Evolutionary conservation across 2,888 invertebrate genomes (phyloP).

Genomic region (Piscicola geometra): DNA sequence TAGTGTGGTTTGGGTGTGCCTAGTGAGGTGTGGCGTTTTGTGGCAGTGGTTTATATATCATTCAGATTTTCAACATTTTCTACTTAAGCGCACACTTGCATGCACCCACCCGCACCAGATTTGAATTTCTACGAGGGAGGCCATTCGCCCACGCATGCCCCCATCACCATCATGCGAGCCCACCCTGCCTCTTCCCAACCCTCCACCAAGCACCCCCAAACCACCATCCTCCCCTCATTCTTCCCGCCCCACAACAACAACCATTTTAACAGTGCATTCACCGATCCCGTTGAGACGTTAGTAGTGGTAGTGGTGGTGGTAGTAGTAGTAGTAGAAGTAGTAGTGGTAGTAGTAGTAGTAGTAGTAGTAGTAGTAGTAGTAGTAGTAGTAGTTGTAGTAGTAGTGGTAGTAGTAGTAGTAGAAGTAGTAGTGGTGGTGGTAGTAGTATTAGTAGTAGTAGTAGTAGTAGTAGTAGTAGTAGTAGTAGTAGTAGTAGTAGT

Average conservation of each 20-base stretch:
- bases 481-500: conserved; percentile 24
- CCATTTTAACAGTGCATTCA: neutral
- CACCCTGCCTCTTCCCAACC: neutral
- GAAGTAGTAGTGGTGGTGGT: neutral
- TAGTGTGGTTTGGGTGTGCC: too few relatives aligned
- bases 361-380: conserved; percentile 2
- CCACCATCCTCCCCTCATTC: conserved; percentile 5
- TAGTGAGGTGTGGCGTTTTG: too few relatives aligned
- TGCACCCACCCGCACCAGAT: conserved; percentile 2
- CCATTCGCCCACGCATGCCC: neutral
- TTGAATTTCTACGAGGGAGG: neutral
- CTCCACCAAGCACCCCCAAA: neutral
- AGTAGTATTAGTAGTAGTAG: conserved; percentile 7
- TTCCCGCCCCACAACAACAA: neutral
- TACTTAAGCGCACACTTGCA: neutral
- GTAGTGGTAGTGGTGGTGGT: conserved; percentile 13
- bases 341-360: conserved; percentile 6
- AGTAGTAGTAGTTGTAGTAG: neutral
- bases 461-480: conserved; percentile 24
- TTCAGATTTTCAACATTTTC: too few relatives aligned
- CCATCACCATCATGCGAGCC: neutral
- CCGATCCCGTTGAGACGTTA: too few relatives aligned
- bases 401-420: conserved; percentile 5
- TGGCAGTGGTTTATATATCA: too few relatives aligned
- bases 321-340: conserved; percentile 10